Conservation (phyloP, 2,888 invertebrate species). For the Thereva unica region DNA sequence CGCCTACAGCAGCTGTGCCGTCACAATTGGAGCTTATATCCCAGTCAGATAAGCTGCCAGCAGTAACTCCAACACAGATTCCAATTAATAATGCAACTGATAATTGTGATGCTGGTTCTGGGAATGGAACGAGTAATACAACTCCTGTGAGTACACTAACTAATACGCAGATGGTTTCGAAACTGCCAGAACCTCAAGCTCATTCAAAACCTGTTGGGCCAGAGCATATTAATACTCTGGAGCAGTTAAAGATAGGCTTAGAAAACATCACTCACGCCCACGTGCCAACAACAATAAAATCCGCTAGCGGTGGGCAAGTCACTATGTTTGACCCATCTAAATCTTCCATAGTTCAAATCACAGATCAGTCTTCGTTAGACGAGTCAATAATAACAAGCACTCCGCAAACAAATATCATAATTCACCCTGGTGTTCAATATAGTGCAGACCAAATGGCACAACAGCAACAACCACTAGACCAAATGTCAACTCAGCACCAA, state of each 20-base stretch:
- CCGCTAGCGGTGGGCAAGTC: conserved; percentile 26
- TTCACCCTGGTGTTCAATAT: conserved; percentile 24
- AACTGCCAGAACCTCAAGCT: not conserved
- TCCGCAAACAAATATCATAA: conserved; percentile 36
- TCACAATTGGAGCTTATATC: too few relatives aligned
- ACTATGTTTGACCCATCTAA: too few relatives aligned
- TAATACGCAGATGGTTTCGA: not conserved
- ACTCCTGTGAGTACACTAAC: not conserved
- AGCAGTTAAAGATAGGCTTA: conserved; percentile 63
- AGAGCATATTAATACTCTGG: conserved; percentile 61
- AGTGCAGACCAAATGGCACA: conserved; percentile 43
- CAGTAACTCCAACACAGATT: not conserved
- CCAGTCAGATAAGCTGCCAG: not conserved
- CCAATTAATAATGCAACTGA: not conserved
- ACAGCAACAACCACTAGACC: conserved; percentile 44
- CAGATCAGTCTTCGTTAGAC: too few relatives aligned
- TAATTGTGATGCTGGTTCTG: not conserved
- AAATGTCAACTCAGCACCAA: not conserved
- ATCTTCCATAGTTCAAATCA: too few relatives aligned
- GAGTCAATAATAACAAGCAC: not conserved
- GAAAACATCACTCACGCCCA: conserved; percentile 64
- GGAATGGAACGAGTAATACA: not conserved
- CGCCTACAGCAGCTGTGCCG: not conserved
- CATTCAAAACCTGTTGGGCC: conserved; percentile 51
- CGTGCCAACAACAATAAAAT: conserved; percentile 47